Base-by-base conservation (phyloP, 2,113 vertebrate species). In the Petrocephalus zakoni region DNA sequence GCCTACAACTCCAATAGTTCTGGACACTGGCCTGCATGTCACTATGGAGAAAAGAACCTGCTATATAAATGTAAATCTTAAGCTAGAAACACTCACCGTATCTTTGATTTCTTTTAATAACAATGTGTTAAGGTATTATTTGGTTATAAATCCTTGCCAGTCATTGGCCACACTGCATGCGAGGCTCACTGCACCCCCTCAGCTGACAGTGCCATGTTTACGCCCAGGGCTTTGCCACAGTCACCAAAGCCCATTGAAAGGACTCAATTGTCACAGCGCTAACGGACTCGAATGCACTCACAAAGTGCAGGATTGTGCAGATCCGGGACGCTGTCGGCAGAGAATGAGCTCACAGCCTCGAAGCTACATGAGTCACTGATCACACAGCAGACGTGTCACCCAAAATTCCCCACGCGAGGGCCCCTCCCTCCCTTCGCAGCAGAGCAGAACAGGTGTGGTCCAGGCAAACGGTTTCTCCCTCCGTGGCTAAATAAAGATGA, bases 331-430 rank as follows among this genome's bases (percentile, higher is more conserved):
- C 49, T 4, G n/a, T 47, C 53, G 53, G 87, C 78, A 47, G 78
- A 13, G 68, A 49, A 42, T 88, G 78, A 82, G 88, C 10, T 82
- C 86, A 56, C 34, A 13, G 87, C 29, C 87, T n/a, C 10, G 21
- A 29, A 55, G 51, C 37, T 37, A 22, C 10, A 78, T 88, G 88
- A 88, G 78, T 88, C 88, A 88, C 53, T 29, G 52, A 82, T 83
- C 88, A 84, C 78, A 88, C 75, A 61, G 22, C 75, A 88, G 46
- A 84, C 52, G 22, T 61, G 75, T 88, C 88, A 88, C 46, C 53
- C 21, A 17, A 88, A 88, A 82, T 88, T 55, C 75, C 78, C 72
- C 37, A 17, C 55, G 34, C 10, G 29, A 42, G 52, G 46, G 53
- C 55, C 37, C 42, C 55, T 9, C 34, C 68, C 46, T 61, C 17